These are phyloP conservation scores for Flexamia atlantica DNA, from an alignment of 2,888 invertebrate species.

Conservation along the genomic window DNA sequence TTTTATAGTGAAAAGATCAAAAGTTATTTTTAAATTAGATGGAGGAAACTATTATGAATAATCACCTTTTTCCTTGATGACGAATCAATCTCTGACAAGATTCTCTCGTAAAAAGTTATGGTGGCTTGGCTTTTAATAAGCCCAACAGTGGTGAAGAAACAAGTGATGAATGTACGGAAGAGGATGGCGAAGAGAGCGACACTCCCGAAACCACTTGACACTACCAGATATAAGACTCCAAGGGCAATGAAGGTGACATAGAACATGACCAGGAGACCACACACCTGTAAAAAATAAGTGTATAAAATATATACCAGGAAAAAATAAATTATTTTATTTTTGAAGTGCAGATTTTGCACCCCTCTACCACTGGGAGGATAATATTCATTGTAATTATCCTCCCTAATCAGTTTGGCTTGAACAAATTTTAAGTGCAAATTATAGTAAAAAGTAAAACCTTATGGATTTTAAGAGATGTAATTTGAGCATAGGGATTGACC, in stretches of 20 bases:
- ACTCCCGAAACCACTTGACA: not conserved
- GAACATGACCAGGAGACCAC: not conserved
- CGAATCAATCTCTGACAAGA: not conserved
- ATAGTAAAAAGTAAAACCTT: not conserved
- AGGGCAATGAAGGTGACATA: not conserved
- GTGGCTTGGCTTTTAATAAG: not conserved
- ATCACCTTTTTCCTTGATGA: not conserved
- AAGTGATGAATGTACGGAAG: not conserved
- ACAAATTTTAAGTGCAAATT: too few relatives aligned
- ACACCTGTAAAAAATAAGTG: not conserved
- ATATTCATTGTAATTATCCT: too few relatives aligned
- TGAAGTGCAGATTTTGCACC: too few relatives aligned
- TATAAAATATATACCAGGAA: too few relatives aligned
- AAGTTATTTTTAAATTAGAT: too few relatives aligned
- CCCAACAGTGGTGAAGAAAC: not conserved
- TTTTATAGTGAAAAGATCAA: too few relatives aligned
- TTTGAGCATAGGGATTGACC: constrained; percentile 17
- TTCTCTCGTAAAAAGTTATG: not conserved
- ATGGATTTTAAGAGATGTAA: not conserved
- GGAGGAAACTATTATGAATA: too few relatives aligned
- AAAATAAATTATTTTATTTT: too few relatives aligned
- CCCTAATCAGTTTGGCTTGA: too few relatives aligned
- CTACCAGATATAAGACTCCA: not conserved
- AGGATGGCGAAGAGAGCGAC: not conserved
- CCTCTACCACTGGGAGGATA: too few relatives aligned